Evolutionary conservation across 2,797 vertebrate species (phyloP), one percentile per base, ranked within the genome.

Genomic region (Ctenopoma kingsleyae): DNA sequence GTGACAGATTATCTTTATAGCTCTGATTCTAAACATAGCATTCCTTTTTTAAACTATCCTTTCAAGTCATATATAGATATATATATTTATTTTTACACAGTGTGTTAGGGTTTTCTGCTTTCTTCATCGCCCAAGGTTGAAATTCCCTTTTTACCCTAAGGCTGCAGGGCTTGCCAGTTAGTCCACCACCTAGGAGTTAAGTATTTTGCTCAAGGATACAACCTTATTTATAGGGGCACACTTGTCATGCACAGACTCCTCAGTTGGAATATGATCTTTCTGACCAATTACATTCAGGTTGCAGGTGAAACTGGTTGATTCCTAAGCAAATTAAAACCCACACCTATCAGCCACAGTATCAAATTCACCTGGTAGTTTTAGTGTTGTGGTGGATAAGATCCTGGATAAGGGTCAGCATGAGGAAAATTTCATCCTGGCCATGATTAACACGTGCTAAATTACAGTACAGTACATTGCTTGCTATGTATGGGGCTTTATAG

Each of bases 121-220:
- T 55, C 6, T 22, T 60, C 27, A 51, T 53, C 0, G 7, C 60
- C 62, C 22, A 8, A 23, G 53, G 55, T 57, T 52, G 16, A 61
- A 49, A 79, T 22, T 49, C 9, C 8, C 30, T 25, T 52, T 48
- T 23, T 27, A 19, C n/a, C 8, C 10, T 7, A 6, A 60, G 32
- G 22, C 50, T 71, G 49, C 35, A 30, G 57, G 43, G 15, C 35
- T 20, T 52, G 58, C 22, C 41, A 47, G 55, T 60, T 41, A 49
- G 15, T 13, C n/a, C 30, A 54, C n/a, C 66, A 74, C 49, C 35
- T 32, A 12, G 20, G 12, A 43, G 62, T 71, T 57, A 69, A 58
- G 52, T 22, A 49, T 59, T n/a, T 68, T 41, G 27, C 40, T 79
- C 27, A 73, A 61, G 36, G 55, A 53, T 53, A 44, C 25, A 35